Conservation (phyloP, 2,797 vertebrate species). For the Psittacula echo region DNA sequence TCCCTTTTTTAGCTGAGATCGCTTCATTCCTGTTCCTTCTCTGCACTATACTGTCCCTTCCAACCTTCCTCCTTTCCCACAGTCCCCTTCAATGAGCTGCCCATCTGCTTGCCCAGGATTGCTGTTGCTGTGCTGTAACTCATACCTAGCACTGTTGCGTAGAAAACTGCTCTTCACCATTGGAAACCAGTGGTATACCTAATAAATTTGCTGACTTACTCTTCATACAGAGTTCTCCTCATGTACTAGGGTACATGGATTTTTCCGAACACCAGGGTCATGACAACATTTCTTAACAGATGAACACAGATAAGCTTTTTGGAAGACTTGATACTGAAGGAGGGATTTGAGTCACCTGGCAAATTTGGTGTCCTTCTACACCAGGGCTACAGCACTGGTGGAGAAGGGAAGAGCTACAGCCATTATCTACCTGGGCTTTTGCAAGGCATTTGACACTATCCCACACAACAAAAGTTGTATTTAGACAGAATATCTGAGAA, state of each 20-base stretch:
- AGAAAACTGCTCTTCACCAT: background rate
- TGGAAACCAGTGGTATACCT: background rate
- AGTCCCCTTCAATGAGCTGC: background rate
- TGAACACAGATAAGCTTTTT: background rate
- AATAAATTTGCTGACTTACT: background rate
- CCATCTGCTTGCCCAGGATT: background rate
- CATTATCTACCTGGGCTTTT: background rate
- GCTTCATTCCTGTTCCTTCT: background rate
- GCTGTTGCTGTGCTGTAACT: background rate
- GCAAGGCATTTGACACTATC: background rate
- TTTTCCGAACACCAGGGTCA: background rate
- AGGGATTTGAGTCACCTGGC: background rate
- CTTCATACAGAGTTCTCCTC: background rate
- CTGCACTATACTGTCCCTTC: background rate
- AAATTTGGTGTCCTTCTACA: background rate
- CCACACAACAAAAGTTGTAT: background rate
- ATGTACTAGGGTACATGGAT: background rate
- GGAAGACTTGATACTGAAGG: background rate
- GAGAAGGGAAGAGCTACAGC: background rate
- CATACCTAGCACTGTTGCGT: background rate
- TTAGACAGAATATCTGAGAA: background rate
- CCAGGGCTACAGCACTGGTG: background rate
- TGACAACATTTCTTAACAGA: background rate
- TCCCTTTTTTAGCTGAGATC: background rate
- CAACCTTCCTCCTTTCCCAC: background rate